Percentiles rank a stretch among this genome's conserved stretches.
These are phyloP conservation scores for Thalassoma bifasciatum DNA, from an alignment of 2,113 vertebrate species.

Conservation along the genomic window DNA sequence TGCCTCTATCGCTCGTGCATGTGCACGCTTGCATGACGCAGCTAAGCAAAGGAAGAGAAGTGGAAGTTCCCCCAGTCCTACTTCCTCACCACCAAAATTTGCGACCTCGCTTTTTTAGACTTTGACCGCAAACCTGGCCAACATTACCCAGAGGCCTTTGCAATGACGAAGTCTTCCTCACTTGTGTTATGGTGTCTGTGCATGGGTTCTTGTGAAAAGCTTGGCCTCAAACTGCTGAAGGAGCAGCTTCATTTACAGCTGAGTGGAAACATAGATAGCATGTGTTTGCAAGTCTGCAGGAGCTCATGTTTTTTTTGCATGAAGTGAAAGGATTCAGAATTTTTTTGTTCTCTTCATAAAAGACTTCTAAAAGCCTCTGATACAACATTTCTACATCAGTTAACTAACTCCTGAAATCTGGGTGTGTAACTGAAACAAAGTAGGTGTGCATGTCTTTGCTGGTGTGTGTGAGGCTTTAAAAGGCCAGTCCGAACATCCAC, in stretches of 20 bases:
- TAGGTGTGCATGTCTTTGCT: slow-evolving; percentile 43
- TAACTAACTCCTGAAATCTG: slow-evolving; percentile 42
- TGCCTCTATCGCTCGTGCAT: slow-evolving; percentile 12
- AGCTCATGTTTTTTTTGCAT: too few species aligned
- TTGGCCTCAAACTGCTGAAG: slow-evolving; percentile 35
- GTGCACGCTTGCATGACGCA: slow-evolving; percentile 58
- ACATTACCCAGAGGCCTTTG: slow-evolving; percentile 79
- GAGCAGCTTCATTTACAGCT: slow-evolving; percentile 11
- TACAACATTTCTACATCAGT: slow-evolving; percentile 22
- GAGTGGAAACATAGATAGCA: background rate
- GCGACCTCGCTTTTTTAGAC: slow-evolving; percentile 66
- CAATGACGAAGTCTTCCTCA: slow-evolving; percentile 47
- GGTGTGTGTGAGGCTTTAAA: slow-evolving; percentile 54
- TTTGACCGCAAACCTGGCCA: slow-evolving; percentile 80
- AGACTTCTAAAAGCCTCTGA: background rate
- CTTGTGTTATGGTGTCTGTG: slow-evolving; percentile 23
- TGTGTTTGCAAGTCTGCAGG: background rate
- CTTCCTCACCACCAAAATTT: slow-evolving; percentile 80
- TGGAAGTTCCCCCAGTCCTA: slow-evolving; percentile 82
- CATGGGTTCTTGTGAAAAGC: slow-evolving; percentile 28
- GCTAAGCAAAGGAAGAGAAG: slow-evolving; percentile 77
- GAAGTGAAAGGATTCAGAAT: background rate
- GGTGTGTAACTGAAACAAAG: slow-evolving; percentile 63
- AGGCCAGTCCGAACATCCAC: slow-evolving; percentile 79
- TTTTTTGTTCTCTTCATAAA: background rate